phyloP scores from a whole-genome alignment of 2,888 invertebrate species.

The Baccha elongata region DNA sequence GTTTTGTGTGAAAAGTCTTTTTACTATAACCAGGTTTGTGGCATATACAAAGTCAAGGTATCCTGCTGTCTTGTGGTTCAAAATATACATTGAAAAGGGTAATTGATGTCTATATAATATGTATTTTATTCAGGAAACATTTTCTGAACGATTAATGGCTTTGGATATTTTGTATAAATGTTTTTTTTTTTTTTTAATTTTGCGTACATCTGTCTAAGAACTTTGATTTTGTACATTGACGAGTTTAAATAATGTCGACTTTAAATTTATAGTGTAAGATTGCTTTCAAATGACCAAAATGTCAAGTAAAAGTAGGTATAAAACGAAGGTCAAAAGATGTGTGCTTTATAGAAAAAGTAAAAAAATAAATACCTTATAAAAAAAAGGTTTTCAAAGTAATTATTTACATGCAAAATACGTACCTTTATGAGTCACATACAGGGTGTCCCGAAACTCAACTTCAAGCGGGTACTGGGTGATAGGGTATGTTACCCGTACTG shows the following conservation, averaged over 20 bases:
- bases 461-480: too few relatives aligned
- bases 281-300: slow-evolving; percentile 5
- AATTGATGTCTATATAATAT: slow-evolving; percentile 8
- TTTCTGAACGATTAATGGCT: slow-evolving; percentile 61
- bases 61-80: slow-evolving; percentile 7
- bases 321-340: too few relatives aligned
- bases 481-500: too few relatives aligned
- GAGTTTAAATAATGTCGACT: slow-evolving; percentile 33
- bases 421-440: too few relatives aligned
- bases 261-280: slow-evolving; percentile 56
- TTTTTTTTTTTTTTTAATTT: slow-evolving; percentile 11
- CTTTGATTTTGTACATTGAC: slow-evolving; percentile 9
- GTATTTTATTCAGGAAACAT: slow-evolving; percentile 17
- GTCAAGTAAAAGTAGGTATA: not conserved
- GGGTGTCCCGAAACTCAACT: too few relatives aligned
- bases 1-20: slow-evolving; percentile 31
- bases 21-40: slow-evolving; percentile 36
- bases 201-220: slow-evolving; percentile 14
- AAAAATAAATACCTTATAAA: too few relatives aligned
- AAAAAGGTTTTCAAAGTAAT: too few relatives aligned
- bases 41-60: slow-evolving; percentile 29
- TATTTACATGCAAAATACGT: too few relatives aligned
- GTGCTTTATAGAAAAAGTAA: too few relatives aligned
- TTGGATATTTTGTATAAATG: slow-evolving; percentile 28
- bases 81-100: not conserved